Evolutionary conservation across 2,797 vertebrate species (phyloP), one percentile per base, ranked within the genome.

Genomic region (Botia kubotai): DNA sequence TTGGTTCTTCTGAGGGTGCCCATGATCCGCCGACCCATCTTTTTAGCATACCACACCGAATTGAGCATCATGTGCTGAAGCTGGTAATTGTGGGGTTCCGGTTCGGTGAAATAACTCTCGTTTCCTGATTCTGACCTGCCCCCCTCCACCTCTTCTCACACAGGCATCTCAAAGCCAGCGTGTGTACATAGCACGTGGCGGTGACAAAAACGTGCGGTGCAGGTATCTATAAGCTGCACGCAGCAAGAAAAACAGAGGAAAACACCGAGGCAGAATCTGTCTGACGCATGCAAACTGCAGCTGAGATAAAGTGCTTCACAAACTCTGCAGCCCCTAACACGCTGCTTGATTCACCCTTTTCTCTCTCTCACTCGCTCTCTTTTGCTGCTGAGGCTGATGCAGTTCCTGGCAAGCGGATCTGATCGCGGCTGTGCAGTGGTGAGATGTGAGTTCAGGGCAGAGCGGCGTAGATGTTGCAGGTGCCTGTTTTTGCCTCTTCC

Each of bases 1-100:
- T 94, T 94, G 89, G 92, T 95, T 85, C 94, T 94, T 89, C 92
- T 71, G 79, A 96, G 90, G 72, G 93, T 94, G 85, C 91, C 93
- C 91, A 95, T 93, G 85, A 96, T 93, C 84, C 95, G 94, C 82
- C 93, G 91, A 78, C 95, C 94, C 93, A 95, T 92, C 92, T 93
- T 95, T 85, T 93, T 95, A 79, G 95, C 95, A 84, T 84, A 91
- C 94, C 95, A 97, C 86, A 94, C 92, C 0, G 93, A 95, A 82
- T 92, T 91, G 82, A 97, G 92, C 95, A 96, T 97, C 63, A 23
- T 80, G 63, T 46, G 85, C 84, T 90, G 83, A 83, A 87, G 84
- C 72, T 88, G 81, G 87, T 76, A 85, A 70, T 83, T 86, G 78
- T 17, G 63, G 79, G 83, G 86, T 83, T 80, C 79, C 63, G 67